Evolutionary conservation across 2,888 invertebrate genomes (phyloP).

Genomic region (Diarsia mendica): DNA sequence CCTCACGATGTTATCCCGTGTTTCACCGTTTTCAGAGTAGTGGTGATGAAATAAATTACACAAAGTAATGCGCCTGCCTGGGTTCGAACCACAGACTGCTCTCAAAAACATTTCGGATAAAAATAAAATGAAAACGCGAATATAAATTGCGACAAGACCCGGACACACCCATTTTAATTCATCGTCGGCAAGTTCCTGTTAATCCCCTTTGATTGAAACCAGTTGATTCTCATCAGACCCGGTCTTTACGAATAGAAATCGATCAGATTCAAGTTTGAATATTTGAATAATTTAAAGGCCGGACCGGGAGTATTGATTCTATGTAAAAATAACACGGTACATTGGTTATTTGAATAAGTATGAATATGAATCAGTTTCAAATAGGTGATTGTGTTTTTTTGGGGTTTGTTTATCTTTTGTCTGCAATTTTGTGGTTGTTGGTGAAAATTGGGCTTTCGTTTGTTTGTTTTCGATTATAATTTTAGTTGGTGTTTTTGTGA

Average conservation of each 20-base stretch:
- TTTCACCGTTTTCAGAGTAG: too few relatives aligned
- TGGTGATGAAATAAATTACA: too few relatives aligned
- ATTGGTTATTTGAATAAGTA: slow-evolving; percentile 50
- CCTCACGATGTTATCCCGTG: too few relatives aligned
- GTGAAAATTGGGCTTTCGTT: slow-evolving; percentile 15
- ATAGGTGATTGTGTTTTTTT: slow-evolving; percentile 34
- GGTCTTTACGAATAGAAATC: slow-evolving; percentile 45
- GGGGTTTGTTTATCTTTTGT: slow-evolving; percentile 13
- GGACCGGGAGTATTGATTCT: slow-evolving; percentile 68
- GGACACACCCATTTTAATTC: slow-evolving; percentile 23
- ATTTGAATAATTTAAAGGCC: slow-evolving; percentile 72
- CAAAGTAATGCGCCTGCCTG: too few relatives aligned
- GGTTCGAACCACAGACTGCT: too few relatives aligned
- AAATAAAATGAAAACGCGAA: background rate
- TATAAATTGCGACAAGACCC: slow-evolving; percentile 4
- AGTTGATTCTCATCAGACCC: slow-evolving; percentile 56
- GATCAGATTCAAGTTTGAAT: slow-evolving; percentile 60
- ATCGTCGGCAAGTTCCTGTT: slow-evolving; percentile 28
- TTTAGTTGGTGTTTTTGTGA: slow-evolving; percentile 19
- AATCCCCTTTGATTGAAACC: slow-evolving; percentile 54
- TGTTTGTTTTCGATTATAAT: slow-evolving; percentile 42
- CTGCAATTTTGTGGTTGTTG: slow-evolving; percentile 18
- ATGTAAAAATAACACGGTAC: slow-evolving; percentile 66
- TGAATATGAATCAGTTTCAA: slow-evolving; percentile 55
- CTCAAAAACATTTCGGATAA: background rate